phyloP scores from a whole-genome alignment of 2,888 invertebrate genomes.

The Balanococcus diminutus region DNA sequence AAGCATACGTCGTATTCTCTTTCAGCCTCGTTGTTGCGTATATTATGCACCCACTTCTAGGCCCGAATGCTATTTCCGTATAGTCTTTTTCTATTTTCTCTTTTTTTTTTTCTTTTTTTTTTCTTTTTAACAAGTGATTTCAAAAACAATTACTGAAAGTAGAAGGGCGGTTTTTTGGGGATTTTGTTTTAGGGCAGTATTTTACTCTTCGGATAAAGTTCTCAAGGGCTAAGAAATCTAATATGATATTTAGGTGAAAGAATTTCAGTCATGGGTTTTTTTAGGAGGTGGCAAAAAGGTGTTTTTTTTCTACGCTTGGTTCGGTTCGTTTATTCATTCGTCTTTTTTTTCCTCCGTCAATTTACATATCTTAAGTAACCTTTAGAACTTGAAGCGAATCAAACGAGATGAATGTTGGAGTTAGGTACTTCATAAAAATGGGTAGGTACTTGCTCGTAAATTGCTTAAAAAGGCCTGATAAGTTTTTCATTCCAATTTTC shows the following conservation, averaged over 20 bases:
- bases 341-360: not conserved
- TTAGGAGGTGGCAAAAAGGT: not conserved
- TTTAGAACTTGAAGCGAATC: not conserved
- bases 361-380: not conserved
- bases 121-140: slow-evolving; percentile 29
- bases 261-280: too few species aligned
- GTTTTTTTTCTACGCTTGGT: not conserved
- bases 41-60: not conserved
- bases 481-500: too few species aligned
- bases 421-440: too few species aligned
- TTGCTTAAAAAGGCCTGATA: too few species aligned
- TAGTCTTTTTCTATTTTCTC: not conserved
- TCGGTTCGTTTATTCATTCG: not conserved
- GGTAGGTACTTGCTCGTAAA: too few species aligned
- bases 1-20: not conserved
- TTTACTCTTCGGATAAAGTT: not conserved
- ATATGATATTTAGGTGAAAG: not conserved
- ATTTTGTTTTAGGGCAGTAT: not conserved
- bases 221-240: not conserved
- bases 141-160: not conserved
- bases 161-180: not conserved
- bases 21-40: not conserved
- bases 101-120: not conserved
- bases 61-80: not conserved
- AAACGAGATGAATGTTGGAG: too few species aligned